Conservation (phyloP, 1,140 invertebrate species). For the Pogonognathellus flavescens region DNA sequence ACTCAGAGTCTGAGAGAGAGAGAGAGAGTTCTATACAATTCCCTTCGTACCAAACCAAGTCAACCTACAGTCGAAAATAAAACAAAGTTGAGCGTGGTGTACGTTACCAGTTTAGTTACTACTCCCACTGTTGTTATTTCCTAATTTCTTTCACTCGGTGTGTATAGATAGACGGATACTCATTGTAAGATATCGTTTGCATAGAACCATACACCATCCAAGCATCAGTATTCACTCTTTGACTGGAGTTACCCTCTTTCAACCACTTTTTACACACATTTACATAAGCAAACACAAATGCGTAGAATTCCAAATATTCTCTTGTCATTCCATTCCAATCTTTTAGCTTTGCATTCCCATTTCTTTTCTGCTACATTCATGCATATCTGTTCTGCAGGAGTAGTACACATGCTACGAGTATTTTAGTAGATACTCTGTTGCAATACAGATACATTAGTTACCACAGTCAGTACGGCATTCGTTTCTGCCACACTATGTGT, state of each 20-base stretch:
- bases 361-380: constrained; percentile 1
- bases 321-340: constrained; percentile 22
- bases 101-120: background rate
- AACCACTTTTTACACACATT: constrained; percentile 49
- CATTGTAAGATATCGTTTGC: too few relatives aligned
- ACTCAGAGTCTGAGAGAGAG: background rate
- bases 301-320: constrained; percentile 45
- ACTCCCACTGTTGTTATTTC: constrained; percentile 12
- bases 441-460: constrained; percentile 18
- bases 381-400: background rate
- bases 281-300: constrained; percentile 47
- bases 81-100: constrained; percentile 34
- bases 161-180: background rate
- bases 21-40: constrained; percentile 34
- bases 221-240: background rate
- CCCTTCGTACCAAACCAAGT: background rate
- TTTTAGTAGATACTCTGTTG: constrained; percentile 6
- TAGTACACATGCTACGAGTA: background rate
- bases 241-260: constrained; percentile 16
- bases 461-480: background rate
- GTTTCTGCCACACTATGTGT: background rate
- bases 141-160: constrained; percentile 33
- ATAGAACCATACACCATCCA: too few relatives aligned
- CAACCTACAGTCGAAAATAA: constrained; percentile 33
- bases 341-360: background rate